phyloP scores from a whole-genome alignment of 2,888 invertebrate species.

The Sinopyrophorus schimmeli region DNA sequence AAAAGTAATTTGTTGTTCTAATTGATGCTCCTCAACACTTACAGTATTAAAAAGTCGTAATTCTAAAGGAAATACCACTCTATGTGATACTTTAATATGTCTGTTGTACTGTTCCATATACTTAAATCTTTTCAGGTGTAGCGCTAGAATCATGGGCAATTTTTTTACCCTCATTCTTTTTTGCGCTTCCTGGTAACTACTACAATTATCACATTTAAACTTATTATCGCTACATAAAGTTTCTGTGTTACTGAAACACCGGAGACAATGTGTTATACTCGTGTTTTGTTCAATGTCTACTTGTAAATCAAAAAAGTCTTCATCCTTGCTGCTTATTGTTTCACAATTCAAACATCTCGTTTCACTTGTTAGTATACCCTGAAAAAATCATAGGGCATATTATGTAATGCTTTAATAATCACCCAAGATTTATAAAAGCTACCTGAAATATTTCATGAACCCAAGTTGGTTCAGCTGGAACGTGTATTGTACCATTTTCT shows the following conservation, averaged over 20 bases:
- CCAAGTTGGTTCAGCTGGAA: slow-evolving; percentile 90
- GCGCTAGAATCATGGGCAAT: slow-evolving; percentile 93
- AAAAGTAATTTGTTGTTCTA: no score
- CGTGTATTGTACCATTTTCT: slow-evolving; percentile 57
- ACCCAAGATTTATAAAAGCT: not conserved
- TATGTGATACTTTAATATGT: slow-evolving; percentile 98
- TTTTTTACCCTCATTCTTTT: slow-evolving; percentile 99
- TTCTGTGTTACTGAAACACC: slow-evolving; percentile 98
- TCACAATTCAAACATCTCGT: slow-evolving; percentile 99
- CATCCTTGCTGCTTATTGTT: slow-evolving; percentile 99
- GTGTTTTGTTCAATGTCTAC: slow-evolving; percentile 99
- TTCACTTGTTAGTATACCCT: slow-evolving; percentile 97
- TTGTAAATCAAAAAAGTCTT: slow-evolving; percentile 98
- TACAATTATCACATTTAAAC: slow-evolving; percentile 99
- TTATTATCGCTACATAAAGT: slow-evolving; percentile 99
- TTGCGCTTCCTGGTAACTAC: slow-evolving; percentile 99
- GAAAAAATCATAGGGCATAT: slow-evolving; percentile 27
- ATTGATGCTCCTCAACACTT: no score
- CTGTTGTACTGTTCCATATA: slow-evolving; percentile 98
- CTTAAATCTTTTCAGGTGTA: slow-evolving; percentile 96
- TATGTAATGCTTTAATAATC: not conserved
- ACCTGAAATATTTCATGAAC: slow-evolving; percentile 98
- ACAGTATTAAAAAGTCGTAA: slow-evolving; percentile 96
- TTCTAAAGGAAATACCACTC: slow-evolving; percentile 98
- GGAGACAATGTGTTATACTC: slow-evolving; percentile 96